phyloP scores from a whole-genome alignment of 2,888 invertebrate genomes.

The Lycophotia porphyrea region DNA sequence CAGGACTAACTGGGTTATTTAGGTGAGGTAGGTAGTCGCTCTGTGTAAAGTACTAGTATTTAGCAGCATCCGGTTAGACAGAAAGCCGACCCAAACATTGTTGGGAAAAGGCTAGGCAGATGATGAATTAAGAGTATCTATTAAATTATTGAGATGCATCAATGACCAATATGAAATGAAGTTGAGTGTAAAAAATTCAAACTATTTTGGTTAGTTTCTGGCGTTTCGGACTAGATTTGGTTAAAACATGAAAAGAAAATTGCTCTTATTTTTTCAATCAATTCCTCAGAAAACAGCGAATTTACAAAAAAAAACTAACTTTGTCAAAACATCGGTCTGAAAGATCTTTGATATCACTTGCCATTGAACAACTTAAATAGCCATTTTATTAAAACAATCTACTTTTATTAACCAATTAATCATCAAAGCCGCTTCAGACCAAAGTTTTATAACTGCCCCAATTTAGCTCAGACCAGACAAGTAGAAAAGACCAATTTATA shows the following conservation, averaged over 20 bases:
- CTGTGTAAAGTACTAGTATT: not conserved
- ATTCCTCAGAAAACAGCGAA: not conserved
- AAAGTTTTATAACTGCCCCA: slow-evolving; percentile 5
- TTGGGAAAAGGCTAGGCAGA: not conserved
- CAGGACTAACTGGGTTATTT: not conserved
- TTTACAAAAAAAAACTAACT: not conserved
- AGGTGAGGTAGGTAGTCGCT: not conserved
- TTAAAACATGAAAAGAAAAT: not conserved
- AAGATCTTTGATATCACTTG: not conserved
- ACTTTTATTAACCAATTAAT: slow-evolving; percentile 8
- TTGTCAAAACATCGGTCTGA: not conserved
- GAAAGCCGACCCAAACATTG: not conserved
- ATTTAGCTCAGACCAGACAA: slow-evolving; percentile 17
- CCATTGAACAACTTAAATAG: not conserved
- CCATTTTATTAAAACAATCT: slow-evolving; percentile 20
- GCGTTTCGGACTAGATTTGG: not conserved
- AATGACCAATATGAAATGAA: not conserved
- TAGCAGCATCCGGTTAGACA: not conserved
- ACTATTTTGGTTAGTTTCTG: not conserved
- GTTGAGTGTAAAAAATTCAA: not conserved
- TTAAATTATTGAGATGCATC: not conserved
- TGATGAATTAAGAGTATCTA: not conserved
- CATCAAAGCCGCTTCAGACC: slow-evolving; percentile 1
- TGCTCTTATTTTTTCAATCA: not conserved
- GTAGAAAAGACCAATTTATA: slow-evolving; percentile 39